Evolutionary conservation across 2,888 invertebrate genomes (phyloP).

Genomic region (Anthrax anthrax): DNA sequence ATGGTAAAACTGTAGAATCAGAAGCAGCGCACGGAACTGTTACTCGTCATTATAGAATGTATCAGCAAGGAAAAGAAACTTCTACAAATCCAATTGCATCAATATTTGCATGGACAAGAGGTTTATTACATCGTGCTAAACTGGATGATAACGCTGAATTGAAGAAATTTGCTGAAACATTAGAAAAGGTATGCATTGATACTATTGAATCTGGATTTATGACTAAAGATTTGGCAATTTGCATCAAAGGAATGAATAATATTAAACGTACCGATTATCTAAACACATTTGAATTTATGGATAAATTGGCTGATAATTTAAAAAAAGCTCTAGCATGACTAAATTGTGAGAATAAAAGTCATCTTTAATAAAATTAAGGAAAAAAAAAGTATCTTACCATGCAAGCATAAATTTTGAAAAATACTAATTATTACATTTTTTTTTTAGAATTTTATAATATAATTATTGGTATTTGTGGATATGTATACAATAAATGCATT

Average conservation of each 20-base stretch:
- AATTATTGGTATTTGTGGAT: too few relatives aligned
- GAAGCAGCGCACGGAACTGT: conserved; percentile 98
- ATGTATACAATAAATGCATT: too few relatives aligned
- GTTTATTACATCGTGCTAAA: conserved; percentile 84
- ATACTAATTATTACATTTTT: too few relatives aligned
- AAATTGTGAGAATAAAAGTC: background rate
- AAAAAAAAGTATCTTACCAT: too few relatives aligned
- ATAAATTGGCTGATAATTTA: conserved; percentile 86
- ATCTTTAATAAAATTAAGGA: conserved; percentile 1
- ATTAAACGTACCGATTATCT: conserved; percentile 64
- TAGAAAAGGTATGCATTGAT: conserved; percentile 83
- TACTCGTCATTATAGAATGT: conserved; percentile 76
- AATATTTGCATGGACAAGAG: conserved; percentile 97
- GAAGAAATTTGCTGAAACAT: conserved; percentile 63
- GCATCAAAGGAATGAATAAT: conserved; percentile 84
- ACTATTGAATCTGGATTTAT: conserved; percentile 90
- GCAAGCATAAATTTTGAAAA: too few relatives aligned
- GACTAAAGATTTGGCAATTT: conserved; percentile 98
- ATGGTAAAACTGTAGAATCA: conserved; percentile 94
- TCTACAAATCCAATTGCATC: conserved; percentile 98
- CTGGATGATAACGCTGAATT: conserved; percentile 72
- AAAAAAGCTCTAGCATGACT: conserved; percentile 20
- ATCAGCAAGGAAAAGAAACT: conserved; percentile 92
- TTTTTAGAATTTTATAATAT: too few relatives aligned
- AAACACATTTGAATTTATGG: conserved; percentile 94